Base-by-base conservation (phyloP, 1,140 invertebrate genomes). In the Cotesia vestalis region DNA sequence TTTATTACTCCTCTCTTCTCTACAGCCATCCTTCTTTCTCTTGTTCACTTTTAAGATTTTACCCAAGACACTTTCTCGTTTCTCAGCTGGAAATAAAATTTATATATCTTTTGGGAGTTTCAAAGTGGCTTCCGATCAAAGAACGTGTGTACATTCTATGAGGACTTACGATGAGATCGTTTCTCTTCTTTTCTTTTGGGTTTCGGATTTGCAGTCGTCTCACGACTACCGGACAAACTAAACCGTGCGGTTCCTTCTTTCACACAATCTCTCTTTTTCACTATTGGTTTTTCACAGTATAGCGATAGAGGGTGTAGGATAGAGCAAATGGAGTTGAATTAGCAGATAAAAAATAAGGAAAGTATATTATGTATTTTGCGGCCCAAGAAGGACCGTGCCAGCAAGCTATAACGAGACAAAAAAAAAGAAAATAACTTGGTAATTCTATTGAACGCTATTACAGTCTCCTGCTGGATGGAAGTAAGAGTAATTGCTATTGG, bases 51-150 rank as follows among this genome's bases (percentile, higher is more conserved):
- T 61, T 61, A 9, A 27, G 9, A 27, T 61, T 12, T 61, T 27
- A 12, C 11, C 1, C 40, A 59, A n/a, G 68, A 20, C 68, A 20
- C 12, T 40, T 46, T 17, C 38, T 35, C 34, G 57, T 57, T 20
- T 53, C 20, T 69, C 53, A 36, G 12, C 53, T 35, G 68, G 27
- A 69, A 60, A 69, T 60, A 60, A 60, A 69, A 69, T 69, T 69
- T 59, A 38, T 60, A 69, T 69, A 69, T 35, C 52, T 69, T 60
- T 69, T 17, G 66, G 20, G 66, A n/a, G 12, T 35, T 35, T 51
- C 27, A 53, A 35, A 51, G 46, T 53, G 46, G 40, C 14, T 67
- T 20, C 14, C 66, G 66, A 67, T 67, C 66, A 67, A 67, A 67
- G 66, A 53, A 67, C 59, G 27, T 61, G 59, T 34, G 59, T 61